Base-by-base conservation (phyloP, 1,140 invertebrate genomes). In the Cydia splendana region DNA sequence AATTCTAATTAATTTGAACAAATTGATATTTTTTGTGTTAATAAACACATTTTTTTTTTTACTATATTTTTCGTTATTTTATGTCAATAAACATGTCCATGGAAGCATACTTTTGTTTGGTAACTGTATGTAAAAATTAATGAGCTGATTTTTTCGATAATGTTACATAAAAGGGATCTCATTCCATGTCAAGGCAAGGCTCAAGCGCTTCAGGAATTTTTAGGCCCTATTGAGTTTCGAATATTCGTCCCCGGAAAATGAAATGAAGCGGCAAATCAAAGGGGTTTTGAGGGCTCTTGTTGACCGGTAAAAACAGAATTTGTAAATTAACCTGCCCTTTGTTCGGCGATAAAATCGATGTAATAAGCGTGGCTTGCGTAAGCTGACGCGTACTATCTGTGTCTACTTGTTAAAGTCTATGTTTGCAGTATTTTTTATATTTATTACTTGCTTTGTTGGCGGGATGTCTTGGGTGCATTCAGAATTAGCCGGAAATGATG, bases 191-290 rank as follows among this genome's bases (percentile, higher is more conserved):
- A 51, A 51, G 42, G 48, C 73, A 51, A 74, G 75, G 75, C 75
- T 79, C 77, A 77, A 78, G 77, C 80, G 82, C 81, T 83, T 83
- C 81, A n/a, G 20, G 77, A 86, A 85, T 88, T 88, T 89, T 88
- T 82, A 89, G 84, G 88, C 85, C 82, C 79, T 87, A 83, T 85
- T 90, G 84, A 85, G 84, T 81, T 84, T 80, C 79, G 79, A 79
- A 78, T 82, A 83, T 90, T 86, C 85, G 87, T 87, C 85, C 88
- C 86, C 79, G 77, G 79, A 82, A 89, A 90, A 92, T 86, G 89
- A 89, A 86, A 76, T 88, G 84, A 82, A 88, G 88, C 88, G 89
- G 89, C 88, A 92, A 91, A 84, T 90, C 91, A 92, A 92, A 92
- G 91, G 89, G 83, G 82, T 89, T 90, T 87, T 86, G 80, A 86